Conservation (phyloP, 2,113 vertebrate species). For the Panthera uncia region DNA sequence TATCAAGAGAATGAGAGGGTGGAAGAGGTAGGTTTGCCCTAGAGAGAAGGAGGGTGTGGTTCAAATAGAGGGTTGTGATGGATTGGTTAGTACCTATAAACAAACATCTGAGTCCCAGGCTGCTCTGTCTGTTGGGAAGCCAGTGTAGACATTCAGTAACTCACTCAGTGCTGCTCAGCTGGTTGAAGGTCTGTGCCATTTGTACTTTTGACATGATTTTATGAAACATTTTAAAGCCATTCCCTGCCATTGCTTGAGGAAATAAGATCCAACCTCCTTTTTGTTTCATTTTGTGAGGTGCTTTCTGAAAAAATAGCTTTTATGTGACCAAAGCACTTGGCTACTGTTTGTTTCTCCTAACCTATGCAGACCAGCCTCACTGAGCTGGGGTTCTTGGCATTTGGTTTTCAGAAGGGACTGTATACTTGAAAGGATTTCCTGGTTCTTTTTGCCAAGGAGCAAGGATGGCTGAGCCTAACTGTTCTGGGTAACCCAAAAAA, state of each 20-base stretch:
- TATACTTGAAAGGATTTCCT: not conserved
- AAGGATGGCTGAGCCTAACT: not conserved
- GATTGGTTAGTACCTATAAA: conserved; percentile 5
- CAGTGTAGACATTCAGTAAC: conserved; percentile 48
- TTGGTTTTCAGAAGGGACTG: not conserved
- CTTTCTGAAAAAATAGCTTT: conserved; percentile 25
- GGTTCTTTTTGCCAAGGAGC: not conserved
- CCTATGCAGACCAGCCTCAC: not conserved
- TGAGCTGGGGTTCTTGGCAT: not conserved
- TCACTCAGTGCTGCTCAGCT: conserved; percentile 48
- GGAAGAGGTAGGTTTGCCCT: not conserved
- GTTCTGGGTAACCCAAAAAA: not conserved
- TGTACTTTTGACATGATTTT: conserved; percentile 68
- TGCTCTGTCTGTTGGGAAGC: not conserved
- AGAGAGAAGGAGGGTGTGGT: not conserved
- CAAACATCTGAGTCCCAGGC: conserved; percentile 12
- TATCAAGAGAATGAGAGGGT: not conserved
- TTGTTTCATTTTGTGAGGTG: conserved; percentile 55
- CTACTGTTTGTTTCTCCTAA: not conserved
- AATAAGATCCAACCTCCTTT: conserved; percentile 59
- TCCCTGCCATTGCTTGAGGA: conserved; percentile 62
- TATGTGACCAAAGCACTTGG: not conserved
- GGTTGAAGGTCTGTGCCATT: conserved; percentile 66
- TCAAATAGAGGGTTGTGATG: not conserved
- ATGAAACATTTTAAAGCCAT: conserved; percentile 67